These are phyloP conservation scores for Sphaeridia pumilis DNA, from an alignment of 2,888 invertebrate genomes.

Conservation along the genomic window DNA sequence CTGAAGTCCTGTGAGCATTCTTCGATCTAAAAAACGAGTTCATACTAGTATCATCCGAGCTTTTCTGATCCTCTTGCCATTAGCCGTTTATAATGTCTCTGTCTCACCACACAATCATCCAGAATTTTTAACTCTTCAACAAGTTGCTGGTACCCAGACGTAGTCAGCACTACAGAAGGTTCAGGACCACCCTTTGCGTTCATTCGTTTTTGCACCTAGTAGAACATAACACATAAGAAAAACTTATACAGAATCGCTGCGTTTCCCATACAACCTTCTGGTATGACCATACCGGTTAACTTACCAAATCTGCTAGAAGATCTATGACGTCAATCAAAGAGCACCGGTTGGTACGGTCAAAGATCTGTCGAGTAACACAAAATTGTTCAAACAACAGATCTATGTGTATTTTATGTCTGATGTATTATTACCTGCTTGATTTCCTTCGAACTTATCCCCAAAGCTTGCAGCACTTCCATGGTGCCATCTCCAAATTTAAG, in stretches of 20 bases:
- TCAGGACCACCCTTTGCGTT: no score
- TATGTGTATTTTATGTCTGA: not conserved
- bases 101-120: not conserved
- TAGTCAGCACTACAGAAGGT: not conserved
- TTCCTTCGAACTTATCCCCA: not conserved
- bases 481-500: slow-evolving; percentile 14
- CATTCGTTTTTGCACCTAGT: no score
- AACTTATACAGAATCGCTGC: no score
- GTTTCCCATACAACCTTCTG: no score
- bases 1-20: slow-evolving; percentile 14
- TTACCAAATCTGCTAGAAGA: not conserved
- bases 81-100: no score
- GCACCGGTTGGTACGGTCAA: not conserved
- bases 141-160: not conserved
- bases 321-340: not conserved
- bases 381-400: not conserved
- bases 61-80: no score
- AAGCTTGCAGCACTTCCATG: not conserved
- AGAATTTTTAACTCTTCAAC: not conserved
- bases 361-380: not conserved
- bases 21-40: slow-evolving; percentile 15
- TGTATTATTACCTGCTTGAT: slow-evolving; percentile 12
- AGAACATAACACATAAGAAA: no score
- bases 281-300: not conserved
- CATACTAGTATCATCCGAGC: not conserved